A percentile compares a stretch with the other conserved stretches of the same genome.
These are phyloP conservation scores for Pleuronectes platessa DNA, from an alignment of 2,113 vertebrate species.

Conservation along the genomic window DNA sequence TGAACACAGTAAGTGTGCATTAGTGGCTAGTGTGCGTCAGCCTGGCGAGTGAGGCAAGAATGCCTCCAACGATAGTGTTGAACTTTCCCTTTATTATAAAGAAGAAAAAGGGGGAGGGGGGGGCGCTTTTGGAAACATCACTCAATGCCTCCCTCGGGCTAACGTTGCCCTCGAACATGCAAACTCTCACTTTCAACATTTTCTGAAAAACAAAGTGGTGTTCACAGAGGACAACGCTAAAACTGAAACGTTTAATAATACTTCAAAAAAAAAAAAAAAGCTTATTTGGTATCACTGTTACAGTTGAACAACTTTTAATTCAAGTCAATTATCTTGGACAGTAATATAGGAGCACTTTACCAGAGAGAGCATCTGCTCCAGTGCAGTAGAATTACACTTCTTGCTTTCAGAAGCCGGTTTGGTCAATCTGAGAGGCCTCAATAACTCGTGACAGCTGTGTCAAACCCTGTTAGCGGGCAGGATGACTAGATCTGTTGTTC, in stretches of 20 bases:
- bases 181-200: slow-evolving; percentile 23
- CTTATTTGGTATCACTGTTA: neutral
- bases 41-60: neutral
- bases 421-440: slow-evolving; percentile 43
- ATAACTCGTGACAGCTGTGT: slow-evolving; percentile 69
- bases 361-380: too few relatives aligned
- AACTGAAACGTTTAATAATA: neutral
- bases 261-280: neutral
- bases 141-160: slow-evolving; percentile 20
- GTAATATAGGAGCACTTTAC: too few relatives aligned
- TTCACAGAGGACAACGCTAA: neutral
- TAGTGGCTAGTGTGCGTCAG: neutral
- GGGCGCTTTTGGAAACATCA: slow-evolving; percentile 21
- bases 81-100: slow-evolving; percentile 32
- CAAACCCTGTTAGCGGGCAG: slow-evolving; percentile 49
- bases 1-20: neutral
- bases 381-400: neutral
- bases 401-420: slow-evolving; percentile 35
- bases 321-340: neutral
- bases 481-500: slow-evolving; percentile 44
- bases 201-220: slow-evolving; percentile 4
- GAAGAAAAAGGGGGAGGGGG: neutral
- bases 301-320: neutral
- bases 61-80: neutral
- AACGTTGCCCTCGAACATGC: slow-evolving; percentile 15